Evolutionary conservation across 2,888 invertebrate genomes (phyloP), one percentile per base, ranked within the genome.

Genomic region (Elegia similella): DNA sequence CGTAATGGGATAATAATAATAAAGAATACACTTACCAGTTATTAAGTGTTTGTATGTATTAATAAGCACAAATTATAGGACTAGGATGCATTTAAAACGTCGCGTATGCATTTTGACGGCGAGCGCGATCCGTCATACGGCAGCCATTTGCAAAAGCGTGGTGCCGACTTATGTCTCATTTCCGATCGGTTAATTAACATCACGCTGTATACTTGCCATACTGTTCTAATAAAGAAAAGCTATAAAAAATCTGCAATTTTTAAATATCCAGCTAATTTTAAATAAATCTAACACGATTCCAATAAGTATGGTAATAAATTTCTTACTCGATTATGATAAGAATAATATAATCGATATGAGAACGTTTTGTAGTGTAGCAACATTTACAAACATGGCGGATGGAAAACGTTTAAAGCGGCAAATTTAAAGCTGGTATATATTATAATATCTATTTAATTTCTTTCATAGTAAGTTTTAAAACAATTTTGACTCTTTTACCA

Each of bases 131-230:
- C 84, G 83, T 86, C 86, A 84, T 69, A 73, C 77, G 76, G 82
- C 70, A 84, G 88, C 88, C 88, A 88, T 88, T 87, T 85, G 84
- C 86, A 84, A 82, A 62, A 55, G 69, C 69, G 55, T 63, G 64
- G 59, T 47, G 55, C 52, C 43, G 44, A 59, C 55, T 59, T 30
- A 12, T 42, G 42, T 16, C 30, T 54, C 42, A 54, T 54, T 56
- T 48, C 48, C 30, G 56, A 56, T 48, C 42, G 30, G 38, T 42
- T 55, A 42, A 56, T 44, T 54, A 43, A n/a, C 7, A 13, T 30
- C 38, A 55, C 34, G 12, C 7, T 17, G 50, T 8, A 47, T 38
- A 32, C 13, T 54, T 54, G 54, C 54, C 54, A 54, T n/a, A n/a
- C n/a, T n/a, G n/a, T n/a, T n/a, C n/a, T n/a, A n/a, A n/a, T n/a